A percentile compares a stretch with the other conserved stretches of the same genome.
These are phyloP conservation scores for Drosophila ficusphila DNA, from an alignment of 1,140 invertebrate genomes.

Conservation along the genomic window DNA sequence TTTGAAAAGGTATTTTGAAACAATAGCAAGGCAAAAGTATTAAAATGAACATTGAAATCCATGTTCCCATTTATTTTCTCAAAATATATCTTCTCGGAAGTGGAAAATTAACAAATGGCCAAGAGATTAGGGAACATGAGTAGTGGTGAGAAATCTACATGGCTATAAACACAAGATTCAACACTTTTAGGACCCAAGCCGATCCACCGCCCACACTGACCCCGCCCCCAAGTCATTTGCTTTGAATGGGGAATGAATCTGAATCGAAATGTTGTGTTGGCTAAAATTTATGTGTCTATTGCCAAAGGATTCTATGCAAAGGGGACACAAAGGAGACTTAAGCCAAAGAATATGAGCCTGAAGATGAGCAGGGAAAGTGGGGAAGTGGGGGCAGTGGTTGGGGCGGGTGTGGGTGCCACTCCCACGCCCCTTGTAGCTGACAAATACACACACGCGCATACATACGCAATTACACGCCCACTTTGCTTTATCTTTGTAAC, in stretches of 20 bases:
- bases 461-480: slow-evolving; percentile 62
- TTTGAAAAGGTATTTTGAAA: no score
- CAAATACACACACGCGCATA: slow-evolving; percentile 25
- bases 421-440: slow-evolving; percentile 5
- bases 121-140: slow-evolving; percentile 33
- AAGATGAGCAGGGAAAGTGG: slow-evolving; percentile 11
- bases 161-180: slow-evolving; percentile 42
- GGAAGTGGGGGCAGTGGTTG: slow-evolving; percentile 7
- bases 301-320: slow-evolving; percentile 56
- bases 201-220: not conserved
- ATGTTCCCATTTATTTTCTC: not conserved
- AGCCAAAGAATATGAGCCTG: slow-evolving; percentile 18
- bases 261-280: slow-evolving; percentile 60
- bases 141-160: slow-evolving; percentile 19
- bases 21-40: no score
- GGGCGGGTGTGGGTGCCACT: slow-evolving; percentile 6
- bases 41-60: not conserved
- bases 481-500: slow-evolving; percentile 63
- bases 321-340: slow-evolving; percentile 36
- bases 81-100: slow-evolving; percentile 12
- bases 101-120: slow-evolving; percentile 45
- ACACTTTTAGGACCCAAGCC: slow-evolving; percentile 21
- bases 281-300: slow-evolving; percentile 59
- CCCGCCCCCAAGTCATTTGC: slow-evolving; percentile 46
- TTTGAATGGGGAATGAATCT: slow-evolving; percentile 51